A percentile compares a stretch with the other conserved stretches of the same genome.
Evolutionary conservation across 2,113 vertebrate genomes (phyloP).

Genomic region (Rhinichthys klamathensis): DNA sequence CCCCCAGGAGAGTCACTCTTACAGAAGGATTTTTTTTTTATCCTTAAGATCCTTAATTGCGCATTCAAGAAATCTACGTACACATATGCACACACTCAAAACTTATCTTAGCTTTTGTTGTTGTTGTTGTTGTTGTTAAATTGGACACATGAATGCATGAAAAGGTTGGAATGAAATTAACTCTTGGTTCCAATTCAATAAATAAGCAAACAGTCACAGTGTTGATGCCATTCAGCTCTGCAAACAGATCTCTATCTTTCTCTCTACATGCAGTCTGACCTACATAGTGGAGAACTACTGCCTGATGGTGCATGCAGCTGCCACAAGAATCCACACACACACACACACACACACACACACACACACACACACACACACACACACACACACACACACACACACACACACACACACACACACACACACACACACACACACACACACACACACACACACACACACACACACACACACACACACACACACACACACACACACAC

Average conservation of each 20-base stretch:
- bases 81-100: slow-evolving; percentile 18
- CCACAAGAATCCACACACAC: slow-evolving; percentile 40
- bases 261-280: slow-evolving; percentile 53
- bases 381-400: too few species aligned
- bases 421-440: too few species aligned
- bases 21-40: not conserved
- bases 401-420: too few species aligned
- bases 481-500: too few species aligned
- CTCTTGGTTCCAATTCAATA: not conserved
- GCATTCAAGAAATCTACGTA: not conserved
- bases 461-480: too few species aligned
- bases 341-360: slow-evolving; percentile 27
- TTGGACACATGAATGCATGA: not conserved
- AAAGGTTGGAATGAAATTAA: not conserved
- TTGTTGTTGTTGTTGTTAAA: not conserved
- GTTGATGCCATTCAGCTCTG: slow-evolving; percentile 8
- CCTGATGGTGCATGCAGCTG: slow-evolving; percentile 58
- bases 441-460: too few species aligned
- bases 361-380: not conserved
- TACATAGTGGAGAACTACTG: slow-evolving; percentile 54
- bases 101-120: not conserved
- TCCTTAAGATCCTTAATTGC: slow-evolving; percentile 4
- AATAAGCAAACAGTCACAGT: not conserved
- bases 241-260: slow-evolving; percentile 21
- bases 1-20: slow-evolving; percentile 8